Conservation (phyloP, 2,888 invertebrate species). For the Trichopoda pennipes region DNA sequence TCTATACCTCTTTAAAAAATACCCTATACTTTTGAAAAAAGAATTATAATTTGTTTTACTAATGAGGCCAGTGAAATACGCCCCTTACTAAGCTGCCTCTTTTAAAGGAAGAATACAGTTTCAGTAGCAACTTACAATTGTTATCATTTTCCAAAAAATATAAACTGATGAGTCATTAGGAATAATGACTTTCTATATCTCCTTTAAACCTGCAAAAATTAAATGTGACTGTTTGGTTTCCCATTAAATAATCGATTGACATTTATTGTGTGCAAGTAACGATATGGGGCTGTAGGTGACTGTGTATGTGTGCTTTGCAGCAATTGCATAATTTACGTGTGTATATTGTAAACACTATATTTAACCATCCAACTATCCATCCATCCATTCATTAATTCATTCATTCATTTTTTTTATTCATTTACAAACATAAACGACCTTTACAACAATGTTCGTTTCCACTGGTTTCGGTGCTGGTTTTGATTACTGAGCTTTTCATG, state of each 20-base stretch:
- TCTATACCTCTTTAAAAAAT: no score
- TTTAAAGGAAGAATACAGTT: no score
- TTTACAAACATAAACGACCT: slow-evolving; percentile 40
- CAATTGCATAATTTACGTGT: slow-evolving; percentile 54
- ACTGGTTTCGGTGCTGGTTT: slow-evolving; percentile 21
- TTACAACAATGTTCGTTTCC: slow-evolving; percentile 48
- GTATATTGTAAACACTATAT: slow-evolving; percentile 43
- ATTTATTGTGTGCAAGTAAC: background rate
- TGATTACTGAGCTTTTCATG: slow-evolving; percentile 10
- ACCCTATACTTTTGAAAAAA: no score
- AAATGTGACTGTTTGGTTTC: slow-evolving; percentile 41
- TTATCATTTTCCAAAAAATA: no score
- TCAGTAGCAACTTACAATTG: no score
- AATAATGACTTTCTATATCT: no score
- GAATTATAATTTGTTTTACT: no score
- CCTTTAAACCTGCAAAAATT: background rate
- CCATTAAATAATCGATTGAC: slow-evolving; percentile 32
- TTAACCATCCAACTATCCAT: slow-evolving; percentile 15
- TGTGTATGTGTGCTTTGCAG: slow-evolving; percentile 3
- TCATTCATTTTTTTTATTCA: background rate
- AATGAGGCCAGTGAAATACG: no score
- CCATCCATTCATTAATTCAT: slow-evolving; percentile 1
- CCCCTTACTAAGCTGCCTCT: no score
- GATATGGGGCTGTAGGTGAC: background rate
- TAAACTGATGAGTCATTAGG: no score